Evolutionary conservation across 2,113 vertebrate species (phyloP), one percentile per base, ranked within the genome.

Genomic region (Tachuris rubrigastra): DNA sequence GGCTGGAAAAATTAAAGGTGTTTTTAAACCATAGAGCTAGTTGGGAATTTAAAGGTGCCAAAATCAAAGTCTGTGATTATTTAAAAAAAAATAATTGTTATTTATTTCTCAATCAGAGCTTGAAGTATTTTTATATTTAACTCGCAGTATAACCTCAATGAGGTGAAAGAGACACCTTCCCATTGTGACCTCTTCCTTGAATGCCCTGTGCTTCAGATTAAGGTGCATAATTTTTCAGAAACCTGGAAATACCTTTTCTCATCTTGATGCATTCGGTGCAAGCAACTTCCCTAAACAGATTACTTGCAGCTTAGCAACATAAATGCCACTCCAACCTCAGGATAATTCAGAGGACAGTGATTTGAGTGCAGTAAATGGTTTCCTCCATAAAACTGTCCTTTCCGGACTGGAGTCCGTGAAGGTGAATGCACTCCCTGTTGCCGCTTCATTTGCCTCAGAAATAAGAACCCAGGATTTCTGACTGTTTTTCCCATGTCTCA

Each of bases 21-120:
- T 46, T 66, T 87, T 81, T 53, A 69, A 85, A 71, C 68, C 2
- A 4, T 12, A 66, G 37, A 78, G 14, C 8, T 59, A 41, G 22
- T 11, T 63, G 60, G 22, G 28, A 71, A 59, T 63, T 42, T 63
- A 66, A 81, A 77, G 55, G n/a, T 78, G 17, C 6, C n/a, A 71
- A 80, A 84, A 52, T 53, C 2, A 28, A 87, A 53, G 24, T 41
- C 20, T 52, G 15, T 60, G 35, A 19, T 37, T 23, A 19, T 41
- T 0, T 10, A 10, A 28, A 39, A 27, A 39, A 31, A 8, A 44
- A 44, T 60, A 53, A 35, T 0, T 4, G 30, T 37, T 53, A 39
- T n/a, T 63, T 68, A 24, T 74, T 71, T 53, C 16, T 84, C 7
- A 47, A 15, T 47, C 22, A 23, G 27, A 50, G 8, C 15, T 83